A percentile compares a stretch with the other conserved stretches of the same genome.
These are phyloP conservation scores for Ariolimax columbianus DNA, from an alignment of 2,888 invertebrate species.

Conservation along the genomic window DNA sequence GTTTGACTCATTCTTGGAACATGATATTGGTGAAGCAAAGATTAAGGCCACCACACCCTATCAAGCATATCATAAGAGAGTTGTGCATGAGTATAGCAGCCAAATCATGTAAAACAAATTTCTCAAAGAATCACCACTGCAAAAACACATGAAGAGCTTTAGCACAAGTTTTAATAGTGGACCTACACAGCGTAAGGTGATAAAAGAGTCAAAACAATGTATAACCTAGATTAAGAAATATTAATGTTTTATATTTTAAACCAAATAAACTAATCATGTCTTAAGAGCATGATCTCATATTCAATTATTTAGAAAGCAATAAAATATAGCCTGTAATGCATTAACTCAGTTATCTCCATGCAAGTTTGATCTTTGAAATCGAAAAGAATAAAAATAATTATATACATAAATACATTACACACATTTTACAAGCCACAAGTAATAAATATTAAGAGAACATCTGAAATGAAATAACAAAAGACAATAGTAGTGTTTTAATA, in stretches of 20 bases:
- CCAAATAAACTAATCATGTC: no score
- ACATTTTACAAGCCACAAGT: neutral
- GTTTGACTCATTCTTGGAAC: neutral
- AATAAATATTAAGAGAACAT: constrained; percentile 35
- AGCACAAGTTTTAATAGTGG: neutral
- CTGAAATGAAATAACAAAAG: constrained; percentile 10
- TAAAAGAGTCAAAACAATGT: no score
- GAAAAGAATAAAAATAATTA: neutral
- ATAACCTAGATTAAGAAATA: no score
- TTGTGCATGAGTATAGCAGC: neutral
- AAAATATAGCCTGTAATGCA: neutral
- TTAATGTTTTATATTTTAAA: no score
- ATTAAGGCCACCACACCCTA: neutral
- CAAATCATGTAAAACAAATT: neutral
- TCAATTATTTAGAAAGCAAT: neutral
- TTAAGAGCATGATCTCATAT: no score
- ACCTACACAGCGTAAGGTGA: no score
- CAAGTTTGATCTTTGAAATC: neutral
- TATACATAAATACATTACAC: constrained; percentile 30
- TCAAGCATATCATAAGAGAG: neutral
- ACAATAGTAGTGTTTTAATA: constrained; percentile 4
- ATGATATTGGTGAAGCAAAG: neutral
- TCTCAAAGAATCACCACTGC: neutral
- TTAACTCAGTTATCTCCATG: neutral
- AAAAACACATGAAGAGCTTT: neutral